Evolutionary conservation across 1,140 invertebrate species (phyloP).

Genomic region (Venturia canescens): DNA sequence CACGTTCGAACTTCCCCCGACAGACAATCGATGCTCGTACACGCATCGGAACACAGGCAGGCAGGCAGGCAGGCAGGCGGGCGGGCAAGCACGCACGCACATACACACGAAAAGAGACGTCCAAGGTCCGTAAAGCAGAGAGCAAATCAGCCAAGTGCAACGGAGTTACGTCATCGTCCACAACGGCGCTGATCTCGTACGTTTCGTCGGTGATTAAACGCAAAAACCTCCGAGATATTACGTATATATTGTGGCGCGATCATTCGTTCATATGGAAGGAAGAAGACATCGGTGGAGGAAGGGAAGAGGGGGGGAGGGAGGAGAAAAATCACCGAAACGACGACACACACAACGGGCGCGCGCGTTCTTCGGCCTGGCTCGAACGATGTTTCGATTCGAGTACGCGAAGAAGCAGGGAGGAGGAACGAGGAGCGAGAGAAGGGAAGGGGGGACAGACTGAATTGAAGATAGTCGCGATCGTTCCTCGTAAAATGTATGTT

Average conservation of each 20-base stretch:
- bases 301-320: not conserved
- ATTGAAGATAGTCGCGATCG: not conserved
- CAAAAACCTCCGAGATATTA: not conserved
- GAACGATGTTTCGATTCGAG: slow-evolving; percentile 3
- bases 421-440: not conserved
- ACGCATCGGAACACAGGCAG: slow-evolving; percentile 32
- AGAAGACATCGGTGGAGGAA: not conserved
- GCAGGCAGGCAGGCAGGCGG: too few relatives aligned
- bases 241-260: not conserved
- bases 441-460: not conserved
- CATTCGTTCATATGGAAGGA: not conserved
- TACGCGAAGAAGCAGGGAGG: not conserved
- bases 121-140: slow-evolving; percentile 6
- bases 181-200: slow-evolving; percentile 1
- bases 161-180: not conserved
- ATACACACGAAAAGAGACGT: slow-evolving; percentile 22
- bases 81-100: too few relatives aligned
- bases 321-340: slow-evolving; percentile 7
- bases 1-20: slow-evolving; percentile 1
- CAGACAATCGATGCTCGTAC: slow-evolving; percentile 3
- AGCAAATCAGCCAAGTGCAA: slow-evolving; percentile 1
- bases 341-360: slow-evolving; percentile 8
- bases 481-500: not conserved
- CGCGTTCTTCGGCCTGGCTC: not conserved
- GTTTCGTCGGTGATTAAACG: not conserved